Percentiles rank a stretch among this genome's conserved stretches.
These are phyloP conservation scores for Aleiodes sp. DNA, from an alignment of 1,140 invertebrate genomes.

Conservation along the genomic window DNA sequence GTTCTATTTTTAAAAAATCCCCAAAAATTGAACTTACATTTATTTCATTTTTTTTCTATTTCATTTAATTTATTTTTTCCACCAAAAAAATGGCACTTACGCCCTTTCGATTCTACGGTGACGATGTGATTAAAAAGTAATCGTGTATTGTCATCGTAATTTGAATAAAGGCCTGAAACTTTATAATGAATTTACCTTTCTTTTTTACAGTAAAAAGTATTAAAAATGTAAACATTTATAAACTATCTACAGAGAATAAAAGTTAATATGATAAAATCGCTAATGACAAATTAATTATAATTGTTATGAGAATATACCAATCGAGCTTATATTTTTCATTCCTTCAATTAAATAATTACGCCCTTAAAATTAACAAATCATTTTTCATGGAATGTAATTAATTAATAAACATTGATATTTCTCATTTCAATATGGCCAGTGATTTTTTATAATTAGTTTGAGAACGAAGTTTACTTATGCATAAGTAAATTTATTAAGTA, in stretches of 20 bases:
- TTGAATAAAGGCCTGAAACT: constrained; percentile 11
- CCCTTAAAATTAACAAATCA: not conserved
- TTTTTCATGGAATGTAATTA: constrained; percentile 7
- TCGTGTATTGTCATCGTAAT: constrained; percentile 8
- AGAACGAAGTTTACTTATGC: not conserved
- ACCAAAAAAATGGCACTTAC: no score
- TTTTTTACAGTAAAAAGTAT: not conserved
- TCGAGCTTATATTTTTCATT: not conserved
- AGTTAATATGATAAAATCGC: constrained; percentile 2
- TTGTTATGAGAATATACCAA: no score
- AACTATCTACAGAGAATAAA: constrained; percentile 9
- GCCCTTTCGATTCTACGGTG: no score
- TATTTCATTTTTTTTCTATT: no score
- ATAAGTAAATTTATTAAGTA: constrained; percentile 15
- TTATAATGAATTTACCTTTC: not conserved
- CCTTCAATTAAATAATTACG: not conserved
- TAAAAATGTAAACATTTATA: constrained; percentile 1
- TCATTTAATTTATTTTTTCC: no score
- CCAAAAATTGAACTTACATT: no score
- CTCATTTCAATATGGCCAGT: not conserved
- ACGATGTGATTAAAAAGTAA: no score
- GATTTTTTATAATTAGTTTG: not conserved
- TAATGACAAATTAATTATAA: no score
- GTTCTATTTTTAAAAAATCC: no score
- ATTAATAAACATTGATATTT: not conserved